phyloP scores from a whole-genome alignment of 2,797 vertebrate species.

The Propithecus perrieri region DNA sequence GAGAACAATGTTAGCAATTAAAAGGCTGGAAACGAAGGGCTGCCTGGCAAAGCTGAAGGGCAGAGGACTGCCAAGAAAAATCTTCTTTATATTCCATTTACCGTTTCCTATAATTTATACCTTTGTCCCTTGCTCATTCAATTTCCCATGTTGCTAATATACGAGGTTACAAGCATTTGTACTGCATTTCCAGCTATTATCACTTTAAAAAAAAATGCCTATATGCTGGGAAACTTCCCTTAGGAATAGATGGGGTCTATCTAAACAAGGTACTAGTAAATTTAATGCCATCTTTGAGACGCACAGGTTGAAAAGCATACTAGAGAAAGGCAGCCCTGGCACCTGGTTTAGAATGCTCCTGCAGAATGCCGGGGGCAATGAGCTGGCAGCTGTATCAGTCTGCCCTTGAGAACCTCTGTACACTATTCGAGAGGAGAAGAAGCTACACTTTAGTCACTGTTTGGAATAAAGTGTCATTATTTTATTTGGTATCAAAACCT shows the following conservation, averaged over 20 bases:
- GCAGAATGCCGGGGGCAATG: not conserved
- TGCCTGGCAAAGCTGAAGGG: not conserved
- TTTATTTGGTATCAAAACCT: not conserved
- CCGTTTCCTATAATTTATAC: not conserved
- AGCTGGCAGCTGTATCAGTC: not conserved
- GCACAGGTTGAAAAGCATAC: not conserved
- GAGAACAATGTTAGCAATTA: not conserved
- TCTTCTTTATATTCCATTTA: not conserved
- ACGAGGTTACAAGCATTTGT: not conserved
- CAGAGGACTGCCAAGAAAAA: not conserved
- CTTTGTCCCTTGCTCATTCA: not conserved
- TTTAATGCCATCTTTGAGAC: not conserved
- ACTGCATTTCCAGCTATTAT: not conserved
- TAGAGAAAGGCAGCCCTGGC: not conserved
- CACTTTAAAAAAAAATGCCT: not conserved
- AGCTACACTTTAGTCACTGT: not conserved
- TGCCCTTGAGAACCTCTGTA: not conserved
- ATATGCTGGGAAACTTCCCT: not conserved
- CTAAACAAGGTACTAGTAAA: not conserved
- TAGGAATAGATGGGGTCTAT: not conserved
- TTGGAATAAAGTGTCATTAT: not conserved
- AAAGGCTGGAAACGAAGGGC: not conserved
- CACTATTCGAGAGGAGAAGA: not conserved
- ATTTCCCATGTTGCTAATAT: not conserved
- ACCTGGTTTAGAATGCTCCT: not conserved